These are phyloP conservation scores for Erinaceus europaeus DNA, from an alignment of 2,113 vertebrate species.

Conservation along the genomic window DNA sequence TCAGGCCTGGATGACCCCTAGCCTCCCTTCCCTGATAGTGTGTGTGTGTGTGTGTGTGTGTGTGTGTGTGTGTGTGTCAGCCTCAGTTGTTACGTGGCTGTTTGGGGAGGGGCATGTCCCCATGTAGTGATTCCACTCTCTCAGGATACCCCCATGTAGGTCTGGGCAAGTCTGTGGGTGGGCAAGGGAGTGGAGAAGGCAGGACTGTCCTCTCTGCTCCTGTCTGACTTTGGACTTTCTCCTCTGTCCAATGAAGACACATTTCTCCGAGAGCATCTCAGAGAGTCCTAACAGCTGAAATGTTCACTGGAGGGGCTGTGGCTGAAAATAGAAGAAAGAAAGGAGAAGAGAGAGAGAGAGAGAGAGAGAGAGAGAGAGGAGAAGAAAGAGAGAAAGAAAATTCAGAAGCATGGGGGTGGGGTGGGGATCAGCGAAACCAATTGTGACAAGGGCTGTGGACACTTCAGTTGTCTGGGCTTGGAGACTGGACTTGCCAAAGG, in stretches of 20 bases:
- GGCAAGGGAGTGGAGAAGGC: neutral
- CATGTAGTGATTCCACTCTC: neutral
- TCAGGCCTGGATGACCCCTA: neutral
- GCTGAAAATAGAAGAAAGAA: too few relatives aligned
- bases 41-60: neutral
- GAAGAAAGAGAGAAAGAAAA: conserved; percentile 1
- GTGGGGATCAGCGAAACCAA: conserved; percentile 46
- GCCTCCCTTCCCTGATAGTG: too few relatives aligned
- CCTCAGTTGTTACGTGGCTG: neutral
- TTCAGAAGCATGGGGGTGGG: too few relatives aligned
- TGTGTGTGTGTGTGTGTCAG: neutral
- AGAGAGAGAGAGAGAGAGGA: too few relatives aligned
- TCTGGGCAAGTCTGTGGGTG: neutral
- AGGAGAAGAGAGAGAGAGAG: conserved; percentile 14
- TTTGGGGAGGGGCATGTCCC: neutral
- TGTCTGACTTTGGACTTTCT: conserved; percentile 39
- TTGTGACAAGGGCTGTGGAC: conserved; percentile 46
- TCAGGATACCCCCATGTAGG: too few relatives aligned
- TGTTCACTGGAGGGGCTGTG: conserved; percentile 4
- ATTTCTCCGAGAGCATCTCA: conserved; percentile 27
- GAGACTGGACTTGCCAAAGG: conserved; percentile 59
- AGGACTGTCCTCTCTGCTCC: neutral
- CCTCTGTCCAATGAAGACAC: conserved; percentile 40
- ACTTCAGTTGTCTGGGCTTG: conserved; percentile 62
- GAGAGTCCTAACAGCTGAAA: neutral